phyloP scores from a whole-genome alignment of 2,888 invertebrate species.

The Lamellibrachia satsuma region DNA sequence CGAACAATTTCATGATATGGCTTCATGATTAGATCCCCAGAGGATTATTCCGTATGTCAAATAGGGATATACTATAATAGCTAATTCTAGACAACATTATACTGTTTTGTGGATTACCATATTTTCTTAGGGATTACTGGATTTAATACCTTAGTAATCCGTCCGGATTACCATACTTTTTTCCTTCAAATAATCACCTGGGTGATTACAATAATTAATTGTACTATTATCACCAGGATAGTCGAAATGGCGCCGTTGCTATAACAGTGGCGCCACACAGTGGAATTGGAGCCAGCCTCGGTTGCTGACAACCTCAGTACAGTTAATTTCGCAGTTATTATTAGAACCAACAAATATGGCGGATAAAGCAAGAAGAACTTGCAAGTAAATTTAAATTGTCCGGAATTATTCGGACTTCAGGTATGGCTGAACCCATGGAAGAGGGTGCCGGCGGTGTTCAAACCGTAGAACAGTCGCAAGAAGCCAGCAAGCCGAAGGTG shows the following conservation, averaged over 20 bases:
- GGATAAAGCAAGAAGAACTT: conserved; percentile 10
- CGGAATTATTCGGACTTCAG: conserved; percentile 11
- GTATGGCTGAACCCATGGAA: conserved; percentile 35
- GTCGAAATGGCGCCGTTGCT: neutral
- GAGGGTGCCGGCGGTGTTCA: conserved; percentile 28
- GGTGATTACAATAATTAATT: too few relatives aligned
- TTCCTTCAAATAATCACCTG: too few relatives aligned
- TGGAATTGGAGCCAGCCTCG: neutral
- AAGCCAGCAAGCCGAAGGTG: conserved; percentile 33
- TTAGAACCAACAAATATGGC: conserved; percentile 10
- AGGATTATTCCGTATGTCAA: too few relatives aligned
- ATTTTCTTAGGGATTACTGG: too few relatives aligned
- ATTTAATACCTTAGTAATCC: too few relatives aligned
- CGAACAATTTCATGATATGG: too few relatives aligned
- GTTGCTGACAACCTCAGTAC: neutral
- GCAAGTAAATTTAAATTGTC: neutral
- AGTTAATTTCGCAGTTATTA: neutral
- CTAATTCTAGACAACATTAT: too few relatives aligned
- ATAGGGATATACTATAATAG: too few relatives aligned
- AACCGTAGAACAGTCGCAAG: conserved; percentile 22
- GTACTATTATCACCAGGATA: neutral
- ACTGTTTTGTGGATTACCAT: too few relatives aligned
- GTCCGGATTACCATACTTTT: too few relatives aligned
- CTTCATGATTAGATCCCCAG: too few relatives aligned
- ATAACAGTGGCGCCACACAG: neutral